Base-by-base conservation (phyloP, 2,797 vertebrate species). In the Neosilurus hyrtlii region DNA sequence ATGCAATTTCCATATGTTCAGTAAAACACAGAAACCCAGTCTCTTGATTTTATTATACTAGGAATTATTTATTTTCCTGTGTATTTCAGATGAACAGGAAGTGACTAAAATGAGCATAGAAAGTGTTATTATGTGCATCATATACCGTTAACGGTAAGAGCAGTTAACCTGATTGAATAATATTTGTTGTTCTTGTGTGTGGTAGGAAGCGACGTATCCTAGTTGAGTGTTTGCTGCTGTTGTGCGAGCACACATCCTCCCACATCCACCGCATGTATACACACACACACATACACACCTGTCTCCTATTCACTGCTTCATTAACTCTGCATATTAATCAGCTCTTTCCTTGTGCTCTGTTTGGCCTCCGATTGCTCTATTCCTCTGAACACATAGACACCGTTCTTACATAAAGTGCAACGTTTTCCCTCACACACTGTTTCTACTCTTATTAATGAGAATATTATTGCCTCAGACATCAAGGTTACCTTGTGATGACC, bases 261-360 rank as follows among this genome's bases (percentile, higher is more conserved):
- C 73, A 75, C 72, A 26, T 26, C 12, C 63, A 30, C 79, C 67
- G 62, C 67, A 80, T 70, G 74, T 16, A 57, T 57, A 80, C 71
- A 56, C 83, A 63, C 66, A 63, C 66, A 78, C 52, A 67, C 75
- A 80, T 12, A 63, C 71, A 76, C 85, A 81, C 85, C 79, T 81
- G 71, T 83, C 66, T 83, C 56, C 70, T 74, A 73, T 75, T 85
- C 56, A 71, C 49, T 49, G 85, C 85, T 75, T 88, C 85, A 86
- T 85, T 88, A 83, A 78, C 82, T 81, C 77, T 83, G 82, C 57
- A 84, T 82, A 83, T 84, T 85, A 86, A 82, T 62, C 70, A 80
- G 82, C 67, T 78, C 54, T 72, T 86, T 73, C 56, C 15, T 66
- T 68, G 65, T 5, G 14, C 30, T 30, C 52, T 72, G 52, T 49